Evolutionary conservation across 2,113 vertebrate species (phyloP), one percentile per base, ranked within the genome.

Genomic region (Anarhynchus alexandrinus): DNA sequence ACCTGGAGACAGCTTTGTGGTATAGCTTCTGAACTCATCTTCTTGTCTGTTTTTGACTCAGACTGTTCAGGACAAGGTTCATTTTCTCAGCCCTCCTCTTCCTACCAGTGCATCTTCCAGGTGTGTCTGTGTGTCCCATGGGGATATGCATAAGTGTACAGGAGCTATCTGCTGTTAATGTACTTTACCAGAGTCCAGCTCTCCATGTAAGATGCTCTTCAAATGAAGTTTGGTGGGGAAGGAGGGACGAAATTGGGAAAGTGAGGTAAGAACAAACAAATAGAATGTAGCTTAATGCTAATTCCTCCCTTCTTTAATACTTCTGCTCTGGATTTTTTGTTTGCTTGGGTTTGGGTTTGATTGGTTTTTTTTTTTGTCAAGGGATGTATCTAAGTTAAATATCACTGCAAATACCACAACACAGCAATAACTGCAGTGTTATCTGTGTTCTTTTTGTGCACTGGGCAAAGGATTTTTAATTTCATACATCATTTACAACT

Each of bases 401-500:
- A 95, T 42, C 52, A 84, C 57, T 72, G 36, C 55, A 95, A 93
- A 86, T 86, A 65, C 26, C 49, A 73, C 40, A 94, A 65, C 15
- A 45, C 47, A 82, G 16, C 30, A 87, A 10, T 70, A 94, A 73
- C 23, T 54, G n/a, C 22, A 61, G 40, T 47, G 38, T 67, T 95
- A 79, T 66, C 43, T 67, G 32, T 86, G n/a, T 58, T 91, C n/a
- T 61, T 20, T 43, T 67, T 84, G 17, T 80, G 67, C 51, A 55
- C 20, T 67, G 62, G 84, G 34, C 52, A 95, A 72, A 62, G 12
- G n/a, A 71, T 70, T 96, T 94, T 95, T 94, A 62, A 96, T 93
- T 96, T 93, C 86, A 95, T 95, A 94, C 54, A 87, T 76, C 42
- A 96, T 93, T 96, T 96, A 45, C 62, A 90, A 73, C 64, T 88